These are phyloP conservation scores for Phataginus tricuspis DNA, from an alignment of 2,797 vertebrate genomes.

Conservation along the genomic window DNA sequence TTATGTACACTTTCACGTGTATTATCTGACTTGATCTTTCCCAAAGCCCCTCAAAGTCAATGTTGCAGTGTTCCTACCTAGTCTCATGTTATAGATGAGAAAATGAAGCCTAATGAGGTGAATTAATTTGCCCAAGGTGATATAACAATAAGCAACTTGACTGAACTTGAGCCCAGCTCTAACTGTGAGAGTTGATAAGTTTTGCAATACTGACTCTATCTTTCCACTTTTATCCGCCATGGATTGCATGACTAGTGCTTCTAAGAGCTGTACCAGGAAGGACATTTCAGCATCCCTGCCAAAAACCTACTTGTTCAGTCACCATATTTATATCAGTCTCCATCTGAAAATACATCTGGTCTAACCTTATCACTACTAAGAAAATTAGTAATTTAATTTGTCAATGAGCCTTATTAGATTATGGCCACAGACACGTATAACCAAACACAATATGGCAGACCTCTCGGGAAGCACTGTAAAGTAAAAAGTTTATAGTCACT, in stretches of 20 bases:
- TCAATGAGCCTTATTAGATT: not conserved
- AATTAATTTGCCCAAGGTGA: not conserved
- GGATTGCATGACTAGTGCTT: not conserved
- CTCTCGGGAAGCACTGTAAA: not conserved
- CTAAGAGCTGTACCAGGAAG: not conserved
- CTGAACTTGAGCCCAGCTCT: not conserved
- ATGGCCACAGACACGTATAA: not conserved
- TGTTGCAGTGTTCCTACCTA: not conserved
- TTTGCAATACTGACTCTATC: not conserved
- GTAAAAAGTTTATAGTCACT: not conserved
- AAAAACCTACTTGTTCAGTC: not conserved
- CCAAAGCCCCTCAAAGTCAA: not conserved
- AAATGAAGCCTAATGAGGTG: not conserved
- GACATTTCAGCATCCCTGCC: not conserved
- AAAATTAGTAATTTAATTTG: constrained; percentile 22
- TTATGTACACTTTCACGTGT: not conserved
- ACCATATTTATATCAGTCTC: not conserved
- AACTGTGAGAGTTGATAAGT: not conserved
- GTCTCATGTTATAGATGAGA: not conserved
- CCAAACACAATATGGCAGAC: not conserved
- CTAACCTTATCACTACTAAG: not conserved
- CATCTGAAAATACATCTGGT: not conserved
- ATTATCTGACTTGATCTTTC: not conserved
- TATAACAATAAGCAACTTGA: not conserved
- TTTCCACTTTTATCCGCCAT: not conserved